Conservation (phyloP, 2,797 vertebrate genomes). For the Diceros bicornis region DNA sequence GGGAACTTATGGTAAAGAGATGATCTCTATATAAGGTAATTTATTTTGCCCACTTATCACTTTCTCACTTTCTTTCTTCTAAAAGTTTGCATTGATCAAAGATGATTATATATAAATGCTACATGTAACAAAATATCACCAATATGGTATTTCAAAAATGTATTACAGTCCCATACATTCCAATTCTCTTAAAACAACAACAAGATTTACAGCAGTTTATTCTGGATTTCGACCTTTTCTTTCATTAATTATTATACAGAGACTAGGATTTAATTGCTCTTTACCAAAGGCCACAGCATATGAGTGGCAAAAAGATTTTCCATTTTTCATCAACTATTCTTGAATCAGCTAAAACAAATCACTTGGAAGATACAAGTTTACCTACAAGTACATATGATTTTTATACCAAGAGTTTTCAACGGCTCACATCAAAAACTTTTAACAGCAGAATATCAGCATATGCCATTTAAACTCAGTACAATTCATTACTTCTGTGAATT, state of each 20-base stretch:
- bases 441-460: neutral
- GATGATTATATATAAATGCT: constrained; percentile 32
- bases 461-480: neutral
- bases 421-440: constrained; percentile 12
- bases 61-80: constrained; percentile 35
- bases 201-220: neutral
- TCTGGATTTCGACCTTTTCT: constrained; percentile 43
- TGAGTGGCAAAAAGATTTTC: neutral
- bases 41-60: neutral
- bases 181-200: constrained; percentile 35
- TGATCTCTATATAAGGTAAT: neutral
- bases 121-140: neutral
- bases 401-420: constrained; percentile 14
- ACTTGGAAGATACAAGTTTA: constrained; percentile 9
- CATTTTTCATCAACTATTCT: constrained; percentile 52
- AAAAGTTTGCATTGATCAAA: constrained; percentile 1
- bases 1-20: neutral
- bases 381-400: neutral
- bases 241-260: constrained; percentile 29
- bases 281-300: constrained; percentile 1
- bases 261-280: constrained; percentile 1
- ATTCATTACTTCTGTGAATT: constrained; percentile 46
- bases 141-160: constrained; percentile 21
- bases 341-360: constrained; percentile 55
- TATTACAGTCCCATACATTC: neutral